phyloP scores from a whole-genome alignment of 2,797 vertebrate genomes.

The Stomatorhinus walkeri region DNA sequence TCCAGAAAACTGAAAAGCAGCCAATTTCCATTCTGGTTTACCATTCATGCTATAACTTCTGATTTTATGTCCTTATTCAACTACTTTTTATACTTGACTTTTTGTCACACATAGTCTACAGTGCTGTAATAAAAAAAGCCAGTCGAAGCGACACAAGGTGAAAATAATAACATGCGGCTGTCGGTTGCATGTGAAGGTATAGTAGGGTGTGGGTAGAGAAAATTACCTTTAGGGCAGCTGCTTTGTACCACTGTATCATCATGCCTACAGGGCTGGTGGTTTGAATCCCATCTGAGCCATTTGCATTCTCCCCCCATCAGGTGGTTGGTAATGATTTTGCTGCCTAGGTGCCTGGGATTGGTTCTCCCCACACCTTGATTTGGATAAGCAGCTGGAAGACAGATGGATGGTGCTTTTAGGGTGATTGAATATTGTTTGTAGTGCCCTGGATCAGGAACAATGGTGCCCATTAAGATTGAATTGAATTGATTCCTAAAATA shows the following conservation, averaged over 20 bases:
- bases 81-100: neutral
- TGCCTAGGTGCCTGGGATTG: neutral
- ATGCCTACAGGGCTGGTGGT: neutral
- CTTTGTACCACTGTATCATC: neutral
- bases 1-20: neutral
- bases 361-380: neutral
- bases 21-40: neutral
- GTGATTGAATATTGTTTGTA: neutral
- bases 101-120: neutral
- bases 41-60: neutral
- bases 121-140: neutral
- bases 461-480: neutral
- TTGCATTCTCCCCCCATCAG: neutral
- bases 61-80: neutral
- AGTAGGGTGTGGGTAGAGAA: neutral
- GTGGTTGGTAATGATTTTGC: neutral
- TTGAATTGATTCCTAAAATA: neutral
- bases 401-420: neutral
- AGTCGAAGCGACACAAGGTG: neutral
- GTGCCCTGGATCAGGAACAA: neutral
- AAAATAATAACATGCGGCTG: neutral
- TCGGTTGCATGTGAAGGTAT: neutral
- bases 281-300: neutral
- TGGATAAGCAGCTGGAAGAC: neutral
- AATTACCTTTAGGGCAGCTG: neutral